These are phyloP conservation scores for Drosophila incognita DNA, from an alignment of 2,888 invertebrate species.

Conservation along the genomic window DNA sequence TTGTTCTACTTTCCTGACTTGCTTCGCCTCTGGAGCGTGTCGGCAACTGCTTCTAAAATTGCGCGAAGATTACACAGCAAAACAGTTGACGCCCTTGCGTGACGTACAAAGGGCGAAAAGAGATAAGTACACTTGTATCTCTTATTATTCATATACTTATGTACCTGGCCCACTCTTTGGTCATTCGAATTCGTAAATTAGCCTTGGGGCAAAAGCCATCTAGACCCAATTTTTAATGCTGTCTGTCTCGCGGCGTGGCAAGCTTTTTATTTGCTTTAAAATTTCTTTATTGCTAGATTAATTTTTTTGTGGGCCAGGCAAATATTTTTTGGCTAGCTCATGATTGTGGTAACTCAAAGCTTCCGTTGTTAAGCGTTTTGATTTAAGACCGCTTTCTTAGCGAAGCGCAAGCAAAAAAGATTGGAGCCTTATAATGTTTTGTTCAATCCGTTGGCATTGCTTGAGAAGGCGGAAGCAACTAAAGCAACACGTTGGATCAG, in stretches of 20 bases:
- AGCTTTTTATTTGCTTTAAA: slow-evolving; percentile 73
- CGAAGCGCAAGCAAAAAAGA: slow-evolving; percentile 59
- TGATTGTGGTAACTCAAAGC: slow-evolving; percentile 58
- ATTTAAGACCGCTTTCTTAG: slow-evolving; percentile 68
- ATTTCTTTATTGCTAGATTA: slow-evolving; percentile 73
- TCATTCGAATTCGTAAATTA: slow-evolving; percentile 63
- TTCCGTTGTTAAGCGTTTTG: slow-evolving; percentile 79
- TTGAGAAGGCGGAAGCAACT: slow-evolving; percentile 67
- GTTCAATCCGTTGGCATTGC: slow-evolving; percentile 33
- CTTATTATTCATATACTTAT: neutral
- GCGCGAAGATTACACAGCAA: slow-evolving; percentile 61
- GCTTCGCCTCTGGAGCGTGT: slow-evolving; percentile 45
- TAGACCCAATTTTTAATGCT: slow-evolving; percentile 75
- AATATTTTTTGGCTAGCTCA: slow-evolving; percentile 35
- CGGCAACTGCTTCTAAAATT: slow-evolving; percentile 49
- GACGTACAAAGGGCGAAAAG: slow-evolving; percentile 22
- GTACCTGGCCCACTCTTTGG: slow-evolving; percentile 42
- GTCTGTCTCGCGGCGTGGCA: slow-evolving; percentile 52
- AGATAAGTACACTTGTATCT: slow-evolving; percentile 19
- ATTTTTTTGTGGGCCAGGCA: slow-evolving; percentile 64
- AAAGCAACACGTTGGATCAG: slow-evolving; percentile 42
- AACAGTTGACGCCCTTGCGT: slow-evolving; percentile 62
- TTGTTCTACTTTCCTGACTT: slow-evolving; percentile 68
- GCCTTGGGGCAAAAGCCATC: slow-evolving; percentile 41
- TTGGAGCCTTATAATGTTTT: slow-evolving; percentile 61